Evolutionary conservation across 2,888 invertebrate species (phyloP), one percentile per base, ranked within the genome.

Genomic region (Xestia ashworthii): DNA sequence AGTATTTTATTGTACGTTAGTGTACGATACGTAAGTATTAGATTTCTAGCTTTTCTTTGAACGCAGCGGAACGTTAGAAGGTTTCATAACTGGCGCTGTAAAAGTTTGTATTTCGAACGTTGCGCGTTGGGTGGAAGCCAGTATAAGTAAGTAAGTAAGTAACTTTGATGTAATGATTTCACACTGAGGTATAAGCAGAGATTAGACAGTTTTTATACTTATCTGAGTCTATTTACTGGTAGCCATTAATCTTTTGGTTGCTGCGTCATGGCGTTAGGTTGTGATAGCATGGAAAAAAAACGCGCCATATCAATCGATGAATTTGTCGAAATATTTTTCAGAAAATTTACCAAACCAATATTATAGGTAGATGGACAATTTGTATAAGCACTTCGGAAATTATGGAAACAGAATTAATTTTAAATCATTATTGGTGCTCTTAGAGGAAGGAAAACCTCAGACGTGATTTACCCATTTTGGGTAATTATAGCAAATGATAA

Each of bases 71-170:
- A 55, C 50, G 80, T 62, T 78, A 62, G 64, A 50, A 48, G 77
- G 75, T 87, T 84, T 86, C 78, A 84, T 84, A 86, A 78, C 78
- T 5, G 38, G n/a, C 41, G 70, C 67, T 82, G 81, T 78, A 67
- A 78, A 85, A 85, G 71, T 82, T 85, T 76, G 65, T 80, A 79
- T 76, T 84, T 74, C 72, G 62, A 79, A 53, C 62, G 71, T 83
- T 87, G 85, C 88, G 65, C 64, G 77, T 85, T 89, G 88, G 90
- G 50, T 12, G 76, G 82, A 87, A 85, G 89, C 89, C 88, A 89
- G 87, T n/a, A n/a, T n/a, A n/a, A n/a, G n/a, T 71, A 68, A 67
- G 71, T n/a, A 62, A 41, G 79, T n/a, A n/a, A 80, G 81, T 83
- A 78, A 71, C 81, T 83, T 85, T 80, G 71, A 89, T 83, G 77